phyloP scores from a whole-genome alignment of 1,140 invertebrate genomes.

The Forficula auricularia region DNA sequence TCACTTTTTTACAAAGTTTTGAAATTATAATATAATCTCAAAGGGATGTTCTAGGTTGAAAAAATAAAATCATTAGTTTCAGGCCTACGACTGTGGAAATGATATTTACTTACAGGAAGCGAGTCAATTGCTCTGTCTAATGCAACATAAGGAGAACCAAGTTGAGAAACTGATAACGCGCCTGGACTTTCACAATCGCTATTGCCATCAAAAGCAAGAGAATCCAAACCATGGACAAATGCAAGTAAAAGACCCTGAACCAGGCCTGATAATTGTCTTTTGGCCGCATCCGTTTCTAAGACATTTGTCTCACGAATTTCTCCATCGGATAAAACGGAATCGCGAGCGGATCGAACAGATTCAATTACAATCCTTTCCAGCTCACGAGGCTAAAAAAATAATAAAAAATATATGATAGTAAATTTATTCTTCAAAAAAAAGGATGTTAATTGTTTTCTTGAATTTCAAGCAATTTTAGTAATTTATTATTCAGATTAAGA shows the following conservation, averaged over 20 bases:
- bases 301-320: slow-evolving; percentile 50
- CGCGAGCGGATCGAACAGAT: slow-evolving; percentile 66
- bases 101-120: slow-evolving; percentile 2
- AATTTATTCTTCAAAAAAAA: slow-evolving; percentile 4
- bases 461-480: too few species aligned
- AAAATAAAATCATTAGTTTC: too few species aligned
- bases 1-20: slow-evolving; percentile 1
- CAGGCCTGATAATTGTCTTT: slow-evolving; percentile 44
- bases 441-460: too few species aligned
- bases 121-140: slow-evolving; percentile 22
- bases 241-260: slow-evolving; percentile 49
- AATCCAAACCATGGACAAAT: slow-evolving; percentile 42
- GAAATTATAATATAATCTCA: too few species aligned
- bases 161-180: slow-evolving; percentile 38
- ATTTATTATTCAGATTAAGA: too few species aligned
- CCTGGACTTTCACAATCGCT: slow-evolving; percentile 25
- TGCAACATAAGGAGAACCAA: slow-evolving; percentile 39
- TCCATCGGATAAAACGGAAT: slow-evolving; percentile 53
- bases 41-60: too few species aligned
- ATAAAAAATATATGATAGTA: too few species aligned
- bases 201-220: slow-evolving; percentile 42
- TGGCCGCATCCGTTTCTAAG: slow-evolving; percentile 41
- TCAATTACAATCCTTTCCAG: slow-evolving; percentile 71
- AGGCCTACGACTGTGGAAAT: too few species aligned
- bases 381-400: slow-evolving; percentile 48